Percentiles rank a stretch among this genome's conserved stretches.
Evolutionary conservation across 2,888 invertebrate species (phyloP).

Genomic region (Lydus trimaculatus): DNA sequence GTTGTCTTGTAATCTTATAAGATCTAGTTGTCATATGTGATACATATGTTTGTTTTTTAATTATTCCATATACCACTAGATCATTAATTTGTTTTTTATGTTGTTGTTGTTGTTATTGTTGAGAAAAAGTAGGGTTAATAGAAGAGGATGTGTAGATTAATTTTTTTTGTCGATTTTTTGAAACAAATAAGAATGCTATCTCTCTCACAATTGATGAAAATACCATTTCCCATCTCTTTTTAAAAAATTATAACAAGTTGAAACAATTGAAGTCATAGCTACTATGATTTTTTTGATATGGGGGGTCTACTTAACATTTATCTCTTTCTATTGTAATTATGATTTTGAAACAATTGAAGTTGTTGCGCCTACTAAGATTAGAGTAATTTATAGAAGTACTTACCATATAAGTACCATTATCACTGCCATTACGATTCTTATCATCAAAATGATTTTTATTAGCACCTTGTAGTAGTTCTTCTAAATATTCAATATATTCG

Average conservation of each 20-base stretch:
- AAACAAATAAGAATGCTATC: no score
- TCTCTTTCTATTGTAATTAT: not conserved
- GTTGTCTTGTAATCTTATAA: slow-evolving; percentile 1
- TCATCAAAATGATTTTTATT: slow-evolving; percentile 40
- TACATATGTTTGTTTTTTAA: not conserved
- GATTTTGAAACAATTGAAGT: not conserved
- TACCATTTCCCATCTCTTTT: no score
- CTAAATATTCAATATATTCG: slow-evolving; percentile 94
- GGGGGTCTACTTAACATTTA: no score
- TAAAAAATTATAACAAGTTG: no score
- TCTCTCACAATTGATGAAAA: no score
- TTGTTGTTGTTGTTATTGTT: no score
- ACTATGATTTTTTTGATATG: not conserved
- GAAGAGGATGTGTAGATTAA: not conserved
- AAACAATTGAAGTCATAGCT: not conserved
- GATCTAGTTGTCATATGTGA: not conserved
- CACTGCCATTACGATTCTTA: not conserved
- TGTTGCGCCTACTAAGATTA: not conserved
- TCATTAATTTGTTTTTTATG: not conserved
- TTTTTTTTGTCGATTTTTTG: not conserved
- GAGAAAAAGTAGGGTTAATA: no score
- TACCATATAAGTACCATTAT: slow-evolving; percentile 35
- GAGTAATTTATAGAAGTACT: slow-evolving; percentile 24
- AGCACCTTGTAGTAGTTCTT: slow-evolving; percentile 79
- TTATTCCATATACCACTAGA: not conserved